These are phyloP conservation scores for Drosophila nr. perissopoda DNA, from an alignment of 2,888 invertebrate species.

Conservation along the genomic window DNA sequence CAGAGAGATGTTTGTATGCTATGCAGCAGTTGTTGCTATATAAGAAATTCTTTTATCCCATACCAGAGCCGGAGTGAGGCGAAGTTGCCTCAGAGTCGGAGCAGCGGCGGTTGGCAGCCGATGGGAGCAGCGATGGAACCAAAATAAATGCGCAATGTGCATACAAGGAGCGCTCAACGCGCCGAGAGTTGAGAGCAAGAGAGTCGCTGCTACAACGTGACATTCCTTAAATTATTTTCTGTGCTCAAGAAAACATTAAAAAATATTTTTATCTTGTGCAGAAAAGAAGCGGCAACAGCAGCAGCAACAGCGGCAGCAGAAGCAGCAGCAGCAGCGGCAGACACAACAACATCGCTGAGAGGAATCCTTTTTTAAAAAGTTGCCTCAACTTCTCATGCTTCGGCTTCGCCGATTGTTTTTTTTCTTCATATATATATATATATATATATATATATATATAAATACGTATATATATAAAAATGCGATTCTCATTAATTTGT, in stretches of 20 bases:
- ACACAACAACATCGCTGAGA: conserved; percentile 53
- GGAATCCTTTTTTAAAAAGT: conserved; percentile 68
- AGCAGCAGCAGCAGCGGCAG: not conserved
- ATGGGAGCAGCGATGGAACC: conserved; percentile 43
- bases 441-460: not conserved
- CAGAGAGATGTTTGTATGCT: conserved; percentile 58
- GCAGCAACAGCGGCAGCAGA: not conserved
- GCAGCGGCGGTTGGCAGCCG: conserved; percentile 20
- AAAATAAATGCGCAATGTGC: conserved; percentile 73
- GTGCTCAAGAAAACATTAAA: conserved; percentile 81
- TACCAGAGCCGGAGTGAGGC: conserved; percentile 49
- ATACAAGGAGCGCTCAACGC: conserved; percentile 67
- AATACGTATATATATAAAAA: conserved; percentile 39
- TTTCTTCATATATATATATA: not conserved
- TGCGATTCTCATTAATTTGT: conserved; percentile 72
- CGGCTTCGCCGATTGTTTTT: conserved; percentile 6
- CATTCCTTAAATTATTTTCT: conserved; percentile 79
- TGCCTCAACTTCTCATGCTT: conserved; percentile 39
- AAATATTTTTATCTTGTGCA: conserved; percentile 78
- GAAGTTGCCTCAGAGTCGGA: conserved; percentile 1
- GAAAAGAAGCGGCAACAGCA: conserved; percentile 25
- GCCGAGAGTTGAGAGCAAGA: conserved; percentile 35
- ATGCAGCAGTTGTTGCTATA: conserved; percentile 78
- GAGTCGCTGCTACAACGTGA: conserved; percentile 73
- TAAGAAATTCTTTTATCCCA: conserved; percentile 75